Evolutionary conservation across 1,140 invertebrate species (phyloP), one percentile per base, ranked within the genome.

Genomic region (Semibalanus balanoides): DNA sequence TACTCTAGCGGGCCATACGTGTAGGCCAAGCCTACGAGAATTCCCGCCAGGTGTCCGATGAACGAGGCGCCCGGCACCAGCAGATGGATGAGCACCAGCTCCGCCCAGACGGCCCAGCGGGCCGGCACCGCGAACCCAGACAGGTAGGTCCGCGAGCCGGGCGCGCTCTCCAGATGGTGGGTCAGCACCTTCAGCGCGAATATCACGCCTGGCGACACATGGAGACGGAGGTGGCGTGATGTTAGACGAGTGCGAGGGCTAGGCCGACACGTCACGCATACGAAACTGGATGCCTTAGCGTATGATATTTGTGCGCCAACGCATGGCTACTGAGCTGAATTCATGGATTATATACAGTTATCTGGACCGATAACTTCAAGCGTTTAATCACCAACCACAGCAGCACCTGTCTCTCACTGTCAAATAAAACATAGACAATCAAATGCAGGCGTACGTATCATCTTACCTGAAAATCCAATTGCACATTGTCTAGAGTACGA

Each of bases 101-200:
- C 90, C 1, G 84, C 83, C 90, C 90, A 92, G 74, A 88, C 89
- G 11, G 88, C 86, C 79, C 87, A 85, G 81, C 86, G 86, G 27
- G 86, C 85, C 0, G 88, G 87, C 0, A 91, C 85, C 69, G 83
- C 82, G n/a, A 91, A 82, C 64, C 87, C 87, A 30, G 84, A 25
- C 51, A 64, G 51, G 51, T 76, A 64, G 22, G 78, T 74, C 43
- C 70, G 76, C 28, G 82, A 7, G 87, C 81, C 76, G 86, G 80
- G 22, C 85, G 84, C 9, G 82, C 76, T 75, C 84, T 85, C 43
- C 84, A 80, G 83, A 77, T 84, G 80, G 25, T 86, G 85, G 0
- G 86, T 87, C 64, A 91, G 82, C 0, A 91, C 87, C 84, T 91
- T 91, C 74, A 91, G 80, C 17, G 89, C 89, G 84, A 91, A 91